These are phyloP conservation scores for Holcopasites calliopsidis DNA, from an alignment of 1,140 invertebrate genomes.

Conservation along the genomic window DNA sequence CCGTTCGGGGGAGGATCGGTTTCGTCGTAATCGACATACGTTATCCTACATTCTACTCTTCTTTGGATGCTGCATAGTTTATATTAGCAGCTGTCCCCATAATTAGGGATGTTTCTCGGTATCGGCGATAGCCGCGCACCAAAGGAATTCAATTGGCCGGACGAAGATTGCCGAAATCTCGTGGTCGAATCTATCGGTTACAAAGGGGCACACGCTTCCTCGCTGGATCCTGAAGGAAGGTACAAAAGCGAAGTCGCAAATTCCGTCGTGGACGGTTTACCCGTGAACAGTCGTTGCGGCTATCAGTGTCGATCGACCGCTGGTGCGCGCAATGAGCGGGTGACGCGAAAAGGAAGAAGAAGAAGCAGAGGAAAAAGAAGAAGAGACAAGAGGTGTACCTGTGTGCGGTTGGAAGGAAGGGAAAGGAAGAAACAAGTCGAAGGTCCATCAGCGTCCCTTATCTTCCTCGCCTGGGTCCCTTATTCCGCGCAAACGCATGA, in stretches of 20 bases:
- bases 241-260: slow-evolving; percentile 63
- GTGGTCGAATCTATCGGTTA: slow-evolving; percentile 26
- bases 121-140: background rate
- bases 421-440: slow-evolving; percentile 31
- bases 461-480: slow-evolving; percentile 55
- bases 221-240: background rate
- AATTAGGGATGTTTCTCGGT: slow-evolving; percentile 13
- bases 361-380: background rate
- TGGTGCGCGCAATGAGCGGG: slow-evolving; percentile 41
- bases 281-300: slow-evolving; percentile 45
- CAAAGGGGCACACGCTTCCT: slow-evolving; percentile 9
- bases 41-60: slow-evolving; percentile 20
- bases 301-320: slow-evolving; percentile 75
- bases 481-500: slow-evolving; percentile 66
- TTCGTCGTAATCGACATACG: no score
- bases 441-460: slow-evolving; percentile 67
- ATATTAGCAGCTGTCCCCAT: no score
- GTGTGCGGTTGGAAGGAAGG: no score
- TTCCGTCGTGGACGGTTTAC: slow-evolving; percentile 51
- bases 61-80: no score
- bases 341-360: slow-evolving; percentile 36
- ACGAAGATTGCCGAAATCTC: slow-evolving; percentile 34
- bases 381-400: background rate
- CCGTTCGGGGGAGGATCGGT: slow-evolving; percentile 5
- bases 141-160: slow-evolving; percentile 16